These are phyloP conservation scores for Cephus nigrinus DNA, from an alignment of 2,888 invertebrate genomes.

Conservation along the genomic window DNA sequence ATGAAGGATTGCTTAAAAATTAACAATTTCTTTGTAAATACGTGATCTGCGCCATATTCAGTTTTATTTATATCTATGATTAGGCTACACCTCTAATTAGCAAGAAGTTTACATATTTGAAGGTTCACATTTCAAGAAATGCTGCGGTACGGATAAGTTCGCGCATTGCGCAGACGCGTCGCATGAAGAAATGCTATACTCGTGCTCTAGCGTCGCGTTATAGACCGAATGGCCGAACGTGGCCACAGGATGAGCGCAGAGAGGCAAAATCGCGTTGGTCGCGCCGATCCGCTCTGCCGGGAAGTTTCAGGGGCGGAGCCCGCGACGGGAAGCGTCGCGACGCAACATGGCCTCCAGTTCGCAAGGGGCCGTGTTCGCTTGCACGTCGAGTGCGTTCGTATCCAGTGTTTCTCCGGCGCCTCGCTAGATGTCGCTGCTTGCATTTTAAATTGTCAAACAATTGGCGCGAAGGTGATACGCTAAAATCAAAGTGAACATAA, in stretches of 20 bases:
- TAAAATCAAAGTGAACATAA: neutral
- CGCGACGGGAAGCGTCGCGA: slow-evolving; percentile 35
- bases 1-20: too few relatives aligned
- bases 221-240: neutral
- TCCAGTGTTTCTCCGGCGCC: slow-evolving; percentile 34
- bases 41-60: neutral
- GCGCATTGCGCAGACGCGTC: neutral
- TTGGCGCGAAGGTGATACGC: neutral
- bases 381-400: slow-evolving; percentile 38
- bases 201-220: neutral
- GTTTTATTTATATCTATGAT: slow-evolving; percentile 2
- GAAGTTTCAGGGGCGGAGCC: slow-evolving; percentile 36
- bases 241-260: slow-evolving; percentile 9
- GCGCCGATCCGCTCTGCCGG: neutral
- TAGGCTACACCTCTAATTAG: slow-evolving; percentile 23
- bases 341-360: slow-evolving; percentile 56
- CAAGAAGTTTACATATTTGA: slow-evolving; percentile 7
- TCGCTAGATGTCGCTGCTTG: slow-evolving; percentile 48
- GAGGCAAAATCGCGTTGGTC: slow-evolving; percentile 15
- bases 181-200: slow-evolving; percentile 25
- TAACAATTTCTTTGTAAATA: too few relatives aligned
- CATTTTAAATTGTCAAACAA: slow-evolving; percentile 21
- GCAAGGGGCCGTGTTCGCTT: slow-evolving; percentile 49
- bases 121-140: neutral
- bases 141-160: neutral